Conservation (phyloP, 2,888 invertebrate species). For the Stenurella melanura region DNA sequence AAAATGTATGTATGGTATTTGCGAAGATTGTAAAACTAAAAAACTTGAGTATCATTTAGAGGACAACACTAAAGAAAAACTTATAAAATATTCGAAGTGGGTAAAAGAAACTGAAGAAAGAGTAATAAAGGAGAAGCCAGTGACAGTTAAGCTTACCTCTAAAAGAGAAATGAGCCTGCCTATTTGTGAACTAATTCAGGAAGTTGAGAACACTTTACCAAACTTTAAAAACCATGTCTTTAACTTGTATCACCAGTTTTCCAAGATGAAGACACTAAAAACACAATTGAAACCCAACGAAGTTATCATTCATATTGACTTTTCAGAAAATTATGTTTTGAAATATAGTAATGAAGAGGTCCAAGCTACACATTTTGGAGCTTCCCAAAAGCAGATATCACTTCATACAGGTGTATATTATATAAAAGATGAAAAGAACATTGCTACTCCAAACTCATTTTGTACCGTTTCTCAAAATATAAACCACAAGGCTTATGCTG, state of each 20-base stretch:
- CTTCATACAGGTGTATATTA: slow-evolving; percentile 17
- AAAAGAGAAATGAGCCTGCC: slow-evolving; percentile 5
- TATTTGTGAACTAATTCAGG: slow-evolving; percentile 14
- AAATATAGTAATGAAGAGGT: slow-evolving; percentile 12
- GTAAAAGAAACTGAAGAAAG: neutral
- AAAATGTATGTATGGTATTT: neutral
- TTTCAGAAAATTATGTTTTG: slow-evolving; percentile 13
- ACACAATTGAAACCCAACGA: neutral
- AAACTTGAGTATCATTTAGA: slow-evolving; percentile 11
- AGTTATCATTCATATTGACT: slow-evolving; percentile 10
- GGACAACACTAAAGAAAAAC: slow-evolving; percentile 8
- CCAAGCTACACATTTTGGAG: slow-evolving; percentile 14
- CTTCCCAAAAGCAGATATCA: slow-evolving; percentile 7
- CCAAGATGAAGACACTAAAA: slow-evolving; percentile 7
- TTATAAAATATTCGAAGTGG: slow-evolving; percentile 20
- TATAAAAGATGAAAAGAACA: neutral
- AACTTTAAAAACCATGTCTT: slow-evolving; percentile 8
- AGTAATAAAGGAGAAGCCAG: slow-evolving; percentile 16
- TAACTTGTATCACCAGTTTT: slow-evolving; percentile 17
- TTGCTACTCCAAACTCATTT: neutral
- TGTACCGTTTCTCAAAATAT: slow-evolving; percentile 10
- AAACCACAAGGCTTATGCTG: neutral
- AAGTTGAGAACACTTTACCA: slow-evolving; percentile 16
- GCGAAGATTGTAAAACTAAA: slow-evolving; percentile 13
- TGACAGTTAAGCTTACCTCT: neutral